Percentiles rank a stretch among this genome's conserved stretches.
Conservation (phyloP, 1,140 invertebrate genomes). For the Penaeus chinensis region DNA sequence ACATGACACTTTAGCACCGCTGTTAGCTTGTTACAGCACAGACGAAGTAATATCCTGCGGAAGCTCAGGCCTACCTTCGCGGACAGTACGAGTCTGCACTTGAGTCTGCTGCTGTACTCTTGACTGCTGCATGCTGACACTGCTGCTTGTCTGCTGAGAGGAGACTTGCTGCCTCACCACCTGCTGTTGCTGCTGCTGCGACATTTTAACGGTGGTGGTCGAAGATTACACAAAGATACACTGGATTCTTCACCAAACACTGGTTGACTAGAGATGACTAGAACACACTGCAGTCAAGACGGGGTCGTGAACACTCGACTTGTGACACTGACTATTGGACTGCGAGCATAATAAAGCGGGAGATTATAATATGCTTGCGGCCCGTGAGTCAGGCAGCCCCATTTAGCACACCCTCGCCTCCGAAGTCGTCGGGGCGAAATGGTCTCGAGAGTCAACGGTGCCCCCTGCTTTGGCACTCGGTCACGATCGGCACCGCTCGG, state of each 20-base stretch:
- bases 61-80: slow-evolving; percentile 59
- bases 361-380: slow-evolving; percentile 63
- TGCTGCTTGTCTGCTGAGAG: slow-evolving; percentile 58
- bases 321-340: slow-evolving; percentile 54
- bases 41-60: background rate
- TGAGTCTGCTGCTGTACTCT: slow-evolving; percentile 61
- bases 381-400: slow-evolving; percentile 62
- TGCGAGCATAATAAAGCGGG: slow-evolving; percentile 62
- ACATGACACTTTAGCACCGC: no score
- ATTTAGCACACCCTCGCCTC: slow-evolving; percentile 64
- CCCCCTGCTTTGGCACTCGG: slow-evolving; percentile 51
- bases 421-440: slow-evolving; percentile 63
- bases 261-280: slow-evolving; percentile 26
- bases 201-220: slow-evolving; percentile 41
- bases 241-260: slow-evolving; percentile 43
- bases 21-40: no score
- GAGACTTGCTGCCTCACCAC: slow-evolving; percentile 61
- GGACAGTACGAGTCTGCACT: slow-evolving; percentile 61
- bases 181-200: slow-evolving; percentile 61
- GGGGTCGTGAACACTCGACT: slow-evolving; percentile 49
- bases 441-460: slow-evolving; percentile 35
- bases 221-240: slow-evolving; percentile 46
- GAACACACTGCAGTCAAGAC: slow-evolving; percentile 47
- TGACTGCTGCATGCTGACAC: slow-evolving; percentile 54
- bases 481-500: slow-evolving; percentile 36